Base-by-base conservation (phyloP, 2,797 vertebrate genomes). In the Anguilla obscura region DNA sequence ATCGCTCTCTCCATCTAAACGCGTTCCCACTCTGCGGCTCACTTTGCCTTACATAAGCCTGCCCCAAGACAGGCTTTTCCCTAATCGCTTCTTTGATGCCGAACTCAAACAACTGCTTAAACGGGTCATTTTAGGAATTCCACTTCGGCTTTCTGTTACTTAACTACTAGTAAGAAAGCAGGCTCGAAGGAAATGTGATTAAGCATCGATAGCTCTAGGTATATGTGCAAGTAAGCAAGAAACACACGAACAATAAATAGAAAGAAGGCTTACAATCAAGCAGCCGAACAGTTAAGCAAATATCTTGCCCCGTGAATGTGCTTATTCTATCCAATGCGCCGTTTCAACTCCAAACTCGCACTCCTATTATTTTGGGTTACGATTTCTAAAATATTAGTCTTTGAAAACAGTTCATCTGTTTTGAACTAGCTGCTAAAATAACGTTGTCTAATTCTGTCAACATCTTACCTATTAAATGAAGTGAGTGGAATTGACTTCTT, bases 41-140 rank as follows among this genome's bases (percentile, higher is more conserved):
- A 90, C 86, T 88, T 90, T 89, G 88, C 87, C 90, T 92, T 91
- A 93, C 91, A 88, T 92, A 93, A 93, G 89, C 71, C 87, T 89
- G 84, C 82, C 87, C 86, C 76, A 56, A 89, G 86, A 85, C 89
- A 88, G 79, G 71, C 87, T 89, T 90, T 89, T 60, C 86, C 86
- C 76, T 50, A 30, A 85, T 88, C 89, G 66, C 84, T 88, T 90
- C 86, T 87, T 86, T 85, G 87, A 90, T 88, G 89, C 66, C 88
- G 27, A 89, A 56, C 84, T 87, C 86, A 89, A 50, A 66, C 63
- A 84, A 83, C 86, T 24, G 85, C 79, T 36, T 48, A 50, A 27
- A 21, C 63, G 50, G 30, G 80, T 89, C 60, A 54, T 89, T 87
- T 86, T 36, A 60, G 18, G 8, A 89, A 92, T 91, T 90, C 89